Evolutionary conservation across 2,113 vertebrate species (phyloP), one percentile per base, ranked within the genome.

Genomic region (Saguinus imperator): DNA sequence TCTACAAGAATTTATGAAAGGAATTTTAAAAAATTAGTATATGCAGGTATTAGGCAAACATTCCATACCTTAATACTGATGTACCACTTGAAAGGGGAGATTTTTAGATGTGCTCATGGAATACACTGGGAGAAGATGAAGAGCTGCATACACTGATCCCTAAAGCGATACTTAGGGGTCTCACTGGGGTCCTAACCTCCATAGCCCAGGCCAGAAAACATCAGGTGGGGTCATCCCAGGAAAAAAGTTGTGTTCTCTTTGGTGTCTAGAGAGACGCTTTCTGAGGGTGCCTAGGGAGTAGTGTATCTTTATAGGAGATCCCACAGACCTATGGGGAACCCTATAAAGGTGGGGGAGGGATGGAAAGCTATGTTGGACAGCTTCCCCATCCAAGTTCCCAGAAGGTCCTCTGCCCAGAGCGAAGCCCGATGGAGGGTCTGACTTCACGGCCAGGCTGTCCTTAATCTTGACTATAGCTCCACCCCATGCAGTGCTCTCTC

Each of bases 1-100:
- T 64, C 61, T 32, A 45, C 64, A 72, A 55, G 14, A 77, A 32
- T 35, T 25, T 32, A 64, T 48, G 37, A 91, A 64, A 14, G 27
- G 16, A 5, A 61, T 72, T 85, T 81, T 35, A 25, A 95, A 89
- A 50, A 25, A 40, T 8, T 37, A 61, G 82, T 82, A 58, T 17
- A 94, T 48, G 23, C 27, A 68, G 77, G 57, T 11, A 88, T 25
- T 43, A 95, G 85, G 35, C 81, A 95, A 90, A 79, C 25, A 43
- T 57, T 58, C 61, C 40, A 89, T 1, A 85, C 61, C 17, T 87
- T 37, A 43, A 87, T 23, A 18, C 0, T 91, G 27, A 48, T 64
- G 12, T 83, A 73, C 29, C 66, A 76, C 32, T 77, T 81, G 37
- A 29, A 82, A 90, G 32, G 21, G 3, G 27, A 55, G 35, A 52